Percentiles rank a stretch among this genome's conserved stretches.
These are phyloP conservation scores for Drosophila percnosoma DNA, from an alignment of 2,888 invertebrate species.

Conservation along the genomic window DNA sequence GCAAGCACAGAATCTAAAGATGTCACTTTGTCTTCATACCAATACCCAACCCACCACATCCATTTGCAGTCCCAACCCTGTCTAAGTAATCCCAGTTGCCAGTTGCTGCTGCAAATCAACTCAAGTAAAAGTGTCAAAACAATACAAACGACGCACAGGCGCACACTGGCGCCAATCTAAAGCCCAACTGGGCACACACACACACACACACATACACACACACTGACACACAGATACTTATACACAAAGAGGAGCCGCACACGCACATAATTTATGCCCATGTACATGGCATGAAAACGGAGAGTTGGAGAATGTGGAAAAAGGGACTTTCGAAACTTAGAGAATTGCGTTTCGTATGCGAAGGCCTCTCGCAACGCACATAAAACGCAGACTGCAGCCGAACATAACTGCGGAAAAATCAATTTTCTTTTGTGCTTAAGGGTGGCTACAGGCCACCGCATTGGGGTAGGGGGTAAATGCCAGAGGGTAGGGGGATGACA, in stretches of 20 bases:
- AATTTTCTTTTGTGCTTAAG: slow-evolving; percentile 72
- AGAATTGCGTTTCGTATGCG: slow-evolving; percentile 39
- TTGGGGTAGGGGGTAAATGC: not conserved
- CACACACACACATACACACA: slow-evolving; percentile 3
- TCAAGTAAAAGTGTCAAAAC: slow-evolving; percentile 75
- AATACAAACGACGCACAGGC: slow-evolving; percentile 67
- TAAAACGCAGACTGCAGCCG: slow-evolving; percentile 75
- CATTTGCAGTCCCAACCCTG: slow-evolving; percentile 1
- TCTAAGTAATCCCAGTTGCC: slow-evolving; percentile 44
- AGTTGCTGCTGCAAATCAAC: slow-evolving; percentile 68
- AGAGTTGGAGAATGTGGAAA: slow-evolving; percentile 3
- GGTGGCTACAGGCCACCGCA: slow-evolving; percentile 24
- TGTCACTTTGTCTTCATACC: slow-evolving; percentile 25
- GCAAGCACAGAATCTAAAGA: slow-evolving; percentile 7
- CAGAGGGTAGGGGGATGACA: not conserved
- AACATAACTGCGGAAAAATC: slow-evolving; percentile 73
- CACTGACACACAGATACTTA: not conserved
- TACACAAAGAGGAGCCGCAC: slow-evolving; percentile 26
- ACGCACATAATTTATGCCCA: slow-evolving; percentile 73
- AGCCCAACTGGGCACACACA: slow-evolving; percentile 9
- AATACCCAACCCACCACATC: slow-evolving; percentile 1
- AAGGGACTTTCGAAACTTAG: slow-evolving; percentile 34
- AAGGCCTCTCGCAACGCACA: slow-evolving; percentile 54
- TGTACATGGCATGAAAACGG: slow-evolving; percentile 35
- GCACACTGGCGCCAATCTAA: slow-evolving; percentile 36